These are phyloP conservation scores for Petaurus breviceps DNA, from an alignment of 2,113 vertebrate species.

Conservation along the genomic window DNA sequence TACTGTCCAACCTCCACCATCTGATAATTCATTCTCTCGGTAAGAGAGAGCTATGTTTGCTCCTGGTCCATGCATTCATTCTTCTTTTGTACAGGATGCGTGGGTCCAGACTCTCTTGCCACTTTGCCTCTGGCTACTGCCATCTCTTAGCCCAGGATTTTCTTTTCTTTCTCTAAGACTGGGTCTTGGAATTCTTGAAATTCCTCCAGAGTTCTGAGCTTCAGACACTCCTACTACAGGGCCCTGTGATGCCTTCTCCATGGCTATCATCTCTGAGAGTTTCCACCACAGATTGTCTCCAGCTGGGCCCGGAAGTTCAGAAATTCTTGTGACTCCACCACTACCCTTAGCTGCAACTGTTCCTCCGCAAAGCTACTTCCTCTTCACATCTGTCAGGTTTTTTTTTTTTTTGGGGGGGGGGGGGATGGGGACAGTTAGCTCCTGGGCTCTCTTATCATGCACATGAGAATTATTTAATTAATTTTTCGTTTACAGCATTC, in stretches of 20 bases:
- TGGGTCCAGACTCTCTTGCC: not conserved
- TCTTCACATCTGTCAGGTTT: not conserved
- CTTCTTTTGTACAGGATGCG: not conserved
- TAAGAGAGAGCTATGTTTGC: not conserved
- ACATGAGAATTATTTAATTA: too few species aligned
- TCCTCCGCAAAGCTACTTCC: not conserved
- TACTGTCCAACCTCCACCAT: not conserved
- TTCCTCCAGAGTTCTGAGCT: not conserved
- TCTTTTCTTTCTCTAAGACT: not conserved
- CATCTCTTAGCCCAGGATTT: not conserved
- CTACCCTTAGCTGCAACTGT: not conserved
- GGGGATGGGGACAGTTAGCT: not conserved
- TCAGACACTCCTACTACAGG: not conserved
- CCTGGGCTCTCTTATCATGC: not conserved
- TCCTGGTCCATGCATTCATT: not conserved
- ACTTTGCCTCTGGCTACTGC: not conserved
- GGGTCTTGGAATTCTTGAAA: not conserved
- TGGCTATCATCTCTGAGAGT: not conserved
- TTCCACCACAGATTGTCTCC: not conserved
- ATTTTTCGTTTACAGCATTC: too few species aligned
- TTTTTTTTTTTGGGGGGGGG: not conserved
- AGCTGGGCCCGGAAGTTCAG: not conserved
- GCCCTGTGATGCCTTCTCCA: not conserved
- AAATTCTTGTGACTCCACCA: not conserved
- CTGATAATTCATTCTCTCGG: not conserved